Evolutionary conservation across 2,113 vertebrate species (phyloP).

Genomic region (Etheostoma cragini): DNA sequence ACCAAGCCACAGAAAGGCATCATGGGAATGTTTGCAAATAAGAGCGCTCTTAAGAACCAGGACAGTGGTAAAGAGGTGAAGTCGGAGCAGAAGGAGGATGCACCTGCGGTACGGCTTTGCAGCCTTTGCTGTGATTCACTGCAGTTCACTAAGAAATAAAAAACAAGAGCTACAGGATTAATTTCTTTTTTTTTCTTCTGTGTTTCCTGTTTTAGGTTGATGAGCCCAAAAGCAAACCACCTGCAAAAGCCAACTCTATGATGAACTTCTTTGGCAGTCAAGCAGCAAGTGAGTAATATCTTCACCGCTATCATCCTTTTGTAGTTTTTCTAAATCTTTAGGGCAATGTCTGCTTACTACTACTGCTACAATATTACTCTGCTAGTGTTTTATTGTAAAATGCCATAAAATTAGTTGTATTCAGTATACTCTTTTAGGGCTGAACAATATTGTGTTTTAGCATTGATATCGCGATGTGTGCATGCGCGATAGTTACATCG

Average conservation of each 20-base stretch:
- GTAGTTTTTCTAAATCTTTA: neutral
- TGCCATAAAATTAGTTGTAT: neutral
- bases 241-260: constrained; percentile 81
- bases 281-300: constrained; percentile 87
- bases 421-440: no score
- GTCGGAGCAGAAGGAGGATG: constrained; percentile 82
- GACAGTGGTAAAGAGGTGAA: constrained; percentile 84
- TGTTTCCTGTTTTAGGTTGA: constrained; percentile 81
- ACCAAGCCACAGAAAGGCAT: constrained; percentile 88
- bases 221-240: constrained; percentile 82
- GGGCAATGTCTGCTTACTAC: neutral
- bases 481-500: no score
- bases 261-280: constrained; percentile 94
- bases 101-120: constrained; percentile 77
- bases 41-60: constrained; percentile 81
- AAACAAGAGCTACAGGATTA: neutral
- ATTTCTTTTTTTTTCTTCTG: neutral
- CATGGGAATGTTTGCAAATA: constrained; percentile 92
- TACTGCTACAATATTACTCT: neutral
- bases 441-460: no score
- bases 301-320: neutral
- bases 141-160: neutral
- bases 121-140: neutral
- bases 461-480: no score
- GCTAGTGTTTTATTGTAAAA: neutral